Conservation (phyloP, 2,113 vertebrate species). For the Cygnus buccinator region DNA sequence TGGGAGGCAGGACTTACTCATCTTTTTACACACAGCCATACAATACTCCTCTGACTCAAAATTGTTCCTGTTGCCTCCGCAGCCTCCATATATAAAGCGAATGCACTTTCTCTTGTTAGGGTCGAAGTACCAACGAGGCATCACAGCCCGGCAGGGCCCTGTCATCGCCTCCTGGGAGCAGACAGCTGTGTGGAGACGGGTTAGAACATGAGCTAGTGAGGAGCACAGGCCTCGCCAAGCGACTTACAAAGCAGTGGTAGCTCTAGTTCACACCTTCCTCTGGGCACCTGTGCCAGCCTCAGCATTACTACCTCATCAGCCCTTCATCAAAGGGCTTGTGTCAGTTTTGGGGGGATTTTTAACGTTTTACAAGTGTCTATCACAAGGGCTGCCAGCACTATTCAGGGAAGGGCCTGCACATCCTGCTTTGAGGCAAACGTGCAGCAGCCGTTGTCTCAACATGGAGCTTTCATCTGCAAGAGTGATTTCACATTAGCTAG, state of each 20-base stretch:
- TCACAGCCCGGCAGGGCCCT: conserved; percentile 93
- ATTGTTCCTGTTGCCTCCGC: conserved; percentile 99
- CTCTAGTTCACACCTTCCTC: neutral
- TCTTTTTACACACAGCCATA: conserved; percentile 94
- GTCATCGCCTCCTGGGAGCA: conserved; percentile 95
- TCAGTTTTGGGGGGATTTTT: neutral
- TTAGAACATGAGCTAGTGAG: conserved; percentile 75
- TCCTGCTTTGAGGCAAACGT: neutral
- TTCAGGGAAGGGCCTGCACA: fast-evolving
- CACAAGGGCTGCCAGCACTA: neutral
- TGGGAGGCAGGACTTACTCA: conserved; percentile 89
- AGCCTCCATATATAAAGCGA: conserved; percentile 97
- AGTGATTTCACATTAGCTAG: neutral
- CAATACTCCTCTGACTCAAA: conserved; percentile 99
- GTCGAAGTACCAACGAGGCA: conserved; percentile 97
- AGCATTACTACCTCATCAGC: neutral
- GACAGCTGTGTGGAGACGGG: conserved; percentile 89
- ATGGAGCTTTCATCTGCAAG: neutral
- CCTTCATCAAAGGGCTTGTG: neutral
- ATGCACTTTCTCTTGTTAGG: conserved; percentile 89
- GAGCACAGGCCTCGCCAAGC: neutral
- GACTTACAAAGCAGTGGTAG: neutral
- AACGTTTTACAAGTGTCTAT: neutral
- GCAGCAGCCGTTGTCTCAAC: neutral
- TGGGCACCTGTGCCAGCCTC: neutral